These are phyloP conservation scores for Caenorhabditis macrosperma DNA, from an alignment of 2,888 invertebrate genomes.

Conservation along the genomic window DNA sequence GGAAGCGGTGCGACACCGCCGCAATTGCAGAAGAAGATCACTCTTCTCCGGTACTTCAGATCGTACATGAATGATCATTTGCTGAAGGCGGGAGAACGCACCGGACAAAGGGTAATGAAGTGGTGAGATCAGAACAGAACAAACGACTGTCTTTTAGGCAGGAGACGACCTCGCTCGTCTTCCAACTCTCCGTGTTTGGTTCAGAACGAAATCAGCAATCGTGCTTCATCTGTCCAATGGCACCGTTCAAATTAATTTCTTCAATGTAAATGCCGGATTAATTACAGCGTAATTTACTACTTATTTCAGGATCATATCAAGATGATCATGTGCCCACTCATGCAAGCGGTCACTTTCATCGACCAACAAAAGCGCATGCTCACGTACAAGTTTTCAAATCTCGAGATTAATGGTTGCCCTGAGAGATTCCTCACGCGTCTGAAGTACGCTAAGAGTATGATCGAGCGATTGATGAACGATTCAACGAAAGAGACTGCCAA, in stretches of 20 bases:
- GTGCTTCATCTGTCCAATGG: slow-evolving; percentile 98
- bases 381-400: slow-evolving; percentile 85
- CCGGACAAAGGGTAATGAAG: neutral
- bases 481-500: slow-evolving; percentile 10
- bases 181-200: slow-evolving; percentile 97
- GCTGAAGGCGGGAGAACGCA: slow-evolving; percentile 85
- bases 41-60: slow-evolving; percentile 94
- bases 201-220: slow-evolving; percentile 94
- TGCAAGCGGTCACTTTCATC: slow-evolving; percentile 97
- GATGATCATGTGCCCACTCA: slow-evolving; percentile 96
- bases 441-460: slow-evolving; percentile 33
- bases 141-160: slow-evolving; percentile 82
- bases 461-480: slow-evolving; percentile 26
- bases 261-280: slow-evolving; percentile 67
- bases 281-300: neutral
- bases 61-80: slow-evolving; percentile 97
- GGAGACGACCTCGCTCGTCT: slow-evolving; percentile 92
- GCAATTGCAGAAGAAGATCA: slow-evolving; percentile 84
- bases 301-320: slow-evolving; percentile 90
- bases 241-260: slow-evolving; percentile 82
- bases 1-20: slow-evolving; percentile 86
- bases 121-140: neutral
- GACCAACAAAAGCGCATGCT: slow-evolving; percentile 92
- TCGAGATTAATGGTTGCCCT: slow-evolving; percentile 71
- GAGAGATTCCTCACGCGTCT: slow-evolving; percentile 43